Evolutionary conservation across 2,888 invertebrate species (phyloP).

Genomic region (Marronus borbonicus): DNA sequence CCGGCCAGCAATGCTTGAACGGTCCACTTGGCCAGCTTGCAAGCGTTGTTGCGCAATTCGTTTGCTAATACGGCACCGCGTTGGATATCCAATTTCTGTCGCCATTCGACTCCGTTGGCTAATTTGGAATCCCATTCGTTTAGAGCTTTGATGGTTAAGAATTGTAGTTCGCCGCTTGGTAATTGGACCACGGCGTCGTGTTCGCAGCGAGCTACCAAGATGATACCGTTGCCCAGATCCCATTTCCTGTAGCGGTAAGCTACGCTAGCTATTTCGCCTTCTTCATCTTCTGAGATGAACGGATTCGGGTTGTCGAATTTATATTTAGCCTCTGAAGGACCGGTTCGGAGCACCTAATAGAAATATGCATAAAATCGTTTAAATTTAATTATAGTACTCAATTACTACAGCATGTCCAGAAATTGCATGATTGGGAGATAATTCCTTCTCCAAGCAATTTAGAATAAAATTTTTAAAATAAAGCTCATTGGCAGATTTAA

Average conservation of each 20-base stretch:
- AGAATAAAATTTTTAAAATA: too few relatives aligned
- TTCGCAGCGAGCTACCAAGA: constrained; percentile 94
- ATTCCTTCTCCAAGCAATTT: too few relatives aligned
- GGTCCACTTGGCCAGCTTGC: constrained; percentile 99
- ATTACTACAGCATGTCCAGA: too few relatives aligned
- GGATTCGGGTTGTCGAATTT: constrained; percentile 95
- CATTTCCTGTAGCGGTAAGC: constrained; percentile 98
- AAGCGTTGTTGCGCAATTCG: constrained; percentile 98
- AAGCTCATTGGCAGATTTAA: too few relatives aligned
- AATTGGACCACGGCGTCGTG: constrained; percentile 95
- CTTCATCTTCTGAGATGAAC: constrained; percentile 93
- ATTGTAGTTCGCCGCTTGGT: constrained; percentile 92
- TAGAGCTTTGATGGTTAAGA: constrained; percentile 95
- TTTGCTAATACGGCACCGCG: constrained; percentile 98
- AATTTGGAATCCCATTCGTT: constrained; percentile 99
- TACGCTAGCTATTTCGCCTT: constrained; percentile 94
- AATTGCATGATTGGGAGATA: too few relatives aligned
- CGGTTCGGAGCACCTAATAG: constrained; percentile 74
- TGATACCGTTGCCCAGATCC: constrained; percentile 94
- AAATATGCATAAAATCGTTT: not conserved
- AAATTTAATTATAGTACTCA: too few relatives aligned
- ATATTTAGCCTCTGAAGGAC: constrained; percentile 83
- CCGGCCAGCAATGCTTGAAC: constrained; percentile 90
- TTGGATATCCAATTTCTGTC: constrained; percentile 97
- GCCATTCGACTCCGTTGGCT: constrained; percentile 98